Conservation (phyloP, 2,888 invertebrate species). For the Muscina levida region DNA sequence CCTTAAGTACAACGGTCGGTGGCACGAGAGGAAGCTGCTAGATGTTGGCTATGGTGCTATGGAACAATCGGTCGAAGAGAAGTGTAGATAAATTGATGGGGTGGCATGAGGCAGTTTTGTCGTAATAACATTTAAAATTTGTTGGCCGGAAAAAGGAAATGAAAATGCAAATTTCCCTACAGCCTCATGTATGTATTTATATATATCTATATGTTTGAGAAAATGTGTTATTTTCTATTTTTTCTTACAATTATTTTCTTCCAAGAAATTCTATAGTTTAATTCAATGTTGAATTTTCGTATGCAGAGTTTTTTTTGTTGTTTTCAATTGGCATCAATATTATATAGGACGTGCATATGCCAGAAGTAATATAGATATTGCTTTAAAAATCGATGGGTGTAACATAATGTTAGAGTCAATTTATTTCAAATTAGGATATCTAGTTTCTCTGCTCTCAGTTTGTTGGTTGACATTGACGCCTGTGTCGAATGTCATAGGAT, state of each 20-base stretch:
- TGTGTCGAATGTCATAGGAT: too few relatives aligned
- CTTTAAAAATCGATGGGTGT: conserved; percentile 42
- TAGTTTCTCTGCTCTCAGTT: too few relatives aligned
- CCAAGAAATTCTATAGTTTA: conserved; percentile 28
- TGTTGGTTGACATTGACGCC: too few relatives aligned
- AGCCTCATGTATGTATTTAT: not conserved
- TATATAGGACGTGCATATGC: not conserved
- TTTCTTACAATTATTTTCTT: not conserved
- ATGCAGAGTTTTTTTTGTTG: not conserved
- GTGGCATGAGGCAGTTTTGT: not conserved
- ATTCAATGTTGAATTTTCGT: conserved; percentile 15
- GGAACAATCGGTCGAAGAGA: too few relatives aligned
- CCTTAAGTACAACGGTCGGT: not conserved
- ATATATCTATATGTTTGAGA: too few relatives aligned
- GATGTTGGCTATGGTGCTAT: not conserved
- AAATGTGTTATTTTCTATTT: not conserved
- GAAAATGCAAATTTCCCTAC: conserved; percentile 39
- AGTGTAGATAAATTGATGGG: not conserved
- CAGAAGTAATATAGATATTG: not conserved
- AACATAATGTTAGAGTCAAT: conserved; percentile 28
- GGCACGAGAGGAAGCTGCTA: not conserved
- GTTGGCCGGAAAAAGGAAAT: conserved; percentile 39
- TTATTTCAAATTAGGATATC: conserved; percentile 2
- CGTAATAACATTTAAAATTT: conserved; percentile 42
- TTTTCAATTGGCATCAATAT: not conserved